Conservation (phyloP, 2,888 invertebrate genomes). For the Catocala fraxini region DNA sequence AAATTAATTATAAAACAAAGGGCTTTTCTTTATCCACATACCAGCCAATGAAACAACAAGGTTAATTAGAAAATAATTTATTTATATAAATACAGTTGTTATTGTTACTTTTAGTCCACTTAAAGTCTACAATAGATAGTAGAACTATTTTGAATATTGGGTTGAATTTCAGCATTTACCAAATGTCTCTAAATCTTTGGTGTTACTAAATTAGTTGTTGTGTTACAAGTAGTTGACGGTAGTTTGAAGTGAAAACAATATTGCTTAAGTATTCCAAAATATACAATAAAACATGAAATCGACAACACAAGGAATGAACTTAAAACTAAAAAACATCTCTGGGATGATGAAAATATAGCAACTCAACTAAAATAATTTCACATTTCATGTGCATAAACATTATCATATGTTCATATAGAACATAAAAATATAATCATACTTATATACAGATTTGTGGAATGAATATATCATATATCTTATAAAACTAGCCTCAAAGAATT, state of each 20-base stretch:
- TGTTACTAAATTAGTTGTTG: neutral
- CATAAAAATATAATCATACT: neutral
- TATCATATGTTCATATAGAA: too few relatives aligned
- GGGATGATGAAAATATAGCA: neutral
- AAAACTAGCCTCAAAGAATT: constrained; percentile 20
- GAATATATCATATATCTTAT: constrained; percentile 21
- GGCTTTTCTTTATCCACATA: constrained; percentile 56
- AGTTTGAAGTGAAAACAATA: too few relatives aligned
- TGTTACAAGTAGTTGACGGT: neutral
- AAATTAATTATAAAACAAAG: constrained; percentile 78
- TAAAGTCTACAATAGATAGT: constrained; percentile 11
- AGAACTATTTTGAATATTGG: constrained; percentile 1
- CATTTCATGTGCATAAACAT: constrained; percentile 30
- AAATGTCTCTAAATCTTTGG: neutral
- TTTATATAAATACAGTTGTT: constrained; percentile 30
- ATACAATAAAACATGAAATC: too few relatives aligned
- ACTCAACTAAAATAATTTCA: constrained; percentile 10
- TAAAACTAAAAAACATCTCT: too few relatives aligned
- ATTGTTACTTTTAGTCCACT: constrained; percentile 15
- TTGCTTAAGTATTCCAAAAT: too few relatives aligned
- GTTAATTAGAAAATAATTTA: constrained; percentile 47
- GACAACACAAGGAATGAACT: too few relatives aligned
- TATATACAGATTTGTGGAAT: constrained; percentile 36
- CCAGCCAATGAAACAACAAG: constrained; percentile 38
- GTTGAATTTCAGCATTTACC: neutral